Percentiles rank a stretch among this genome's conserved stretches.
phyloP scores from a whole-genome alignment of 1,140 invertebrate genomes.

The Eciton burchellii region DNA sequence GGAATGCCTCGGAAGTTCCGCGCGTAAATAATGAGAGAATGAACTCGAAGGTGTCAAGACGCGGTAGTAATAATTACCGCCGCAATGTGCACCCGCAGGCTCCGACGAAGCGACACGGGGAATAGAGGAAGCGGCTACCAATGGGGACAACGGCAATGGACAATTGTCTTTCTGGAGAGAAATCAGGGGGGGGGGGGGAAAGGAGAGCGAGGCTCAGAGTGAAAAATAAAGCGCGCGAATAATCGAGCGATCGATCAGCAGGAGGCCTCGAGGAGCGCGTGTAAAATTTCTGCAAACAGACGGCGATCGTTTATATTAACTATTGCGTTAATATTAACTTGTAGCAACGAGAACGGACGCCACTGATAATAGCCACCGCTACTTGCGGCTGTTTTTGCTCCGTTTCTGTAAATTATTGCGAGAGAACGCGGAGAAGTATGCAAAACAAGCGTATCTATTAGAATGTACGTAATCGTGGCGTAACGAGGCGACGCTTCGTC shows the following conservation, averaged over 20 bases:
- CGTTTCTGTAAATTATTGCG: neutral
- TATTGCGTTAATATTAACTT: too few species aligned
- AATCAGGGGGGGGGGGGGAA: too few species aligned
- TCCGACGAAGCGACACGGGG: slow-evolving; percentile 6
- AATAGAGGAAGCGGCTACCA: neutral
- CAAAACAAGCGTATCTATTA: neutral
- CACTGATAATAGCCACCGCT: too few species aligned
- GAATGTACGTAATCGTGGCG: too few species aligned
- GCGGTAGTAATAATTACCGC: slow-evolving; percentile 67
- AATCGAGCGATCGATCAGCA: neutral
- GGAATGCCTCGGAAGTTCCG: slow-evolving; percentile 51
- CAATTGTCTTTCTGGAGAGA: slow-evolving; percentile 28
- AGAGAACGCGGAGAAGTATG: neutral
- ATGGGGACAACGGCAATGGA: slow-evolving; percentile 56
- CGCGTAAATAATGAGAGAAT: slow-evolving; percentile 60
- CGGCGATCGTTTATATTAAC: too few species aligned
- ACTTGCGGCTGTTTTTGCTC: too few species aligned
- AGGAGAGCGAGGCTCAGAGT: neutral
- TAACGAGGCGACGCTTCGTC: too few species aligned
- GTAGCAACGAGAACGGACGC: too few species aligned
- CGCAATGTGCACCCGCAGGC: slow-evolving; percentile 42
- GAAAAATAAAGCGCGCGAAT: too few species aligned
- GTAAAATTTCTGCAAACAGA: neutral
- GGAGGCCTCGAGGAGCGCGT: neutral
- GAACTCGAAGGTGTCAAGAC: slow-evolving; percentile 54